These are phyloP conservation scores for Meandrusa payeni DNA, from an alignment of 2,888 invertebrate species.

Conservation along the genomic window DNA sequence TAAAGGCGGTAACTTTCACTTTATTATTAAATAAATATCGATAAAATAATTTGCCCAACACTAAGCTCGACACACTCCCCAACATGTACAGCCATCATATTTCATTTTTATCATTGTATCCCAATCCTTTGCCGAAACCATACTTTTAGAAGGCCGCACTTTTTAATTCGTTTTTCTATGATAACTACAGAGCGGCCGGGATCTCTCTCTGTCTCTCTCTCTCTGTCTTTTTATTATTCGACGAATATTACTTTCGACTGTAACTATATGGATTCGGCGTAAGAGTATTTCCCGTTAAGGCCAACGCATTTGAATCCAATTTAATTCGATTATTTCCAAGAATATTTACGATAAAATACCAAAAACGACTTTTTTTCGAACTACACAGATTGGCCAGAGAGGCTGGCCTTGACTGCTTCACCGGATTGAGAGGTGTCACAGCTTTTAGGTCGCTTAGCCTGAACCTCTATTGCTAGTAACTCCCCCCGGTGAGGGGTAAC, in stretches of 20 bases:
- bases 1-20: no score
- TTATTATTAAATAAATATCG: no score
- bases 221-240: conserved; percentile 53
- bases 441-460: no score
- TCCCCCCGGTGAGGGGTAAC: no score
- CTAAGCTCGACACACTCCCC: conserved; percentile 40
- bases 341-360: no score
- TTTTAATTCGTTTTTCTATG: conserved; percentile 77
- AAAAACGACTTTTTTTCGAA: no score
- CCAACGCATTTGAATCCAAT: conserved; percentile 26
- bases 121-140: conserved; percentile 78
- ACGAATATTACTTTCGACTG: conserved; percentile 55
- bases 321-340: no score
- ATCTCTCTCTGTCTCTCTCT: no score
- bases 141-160: conserved; percentile 52
- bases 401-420: no score
- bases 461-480: no score
- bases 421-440: no score
- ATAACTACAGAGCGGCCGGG: conserved; percentile 46
- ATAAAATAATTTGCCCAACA: conserved; percentile 24
- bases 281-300: conserved; percentile 29
- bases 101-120: conserved; percentile 73
- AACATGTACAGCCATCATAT: conserved; percentile 55
- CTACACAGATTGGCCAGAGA: no score
- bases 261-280: conserved; percentile 48